A percentile compares a stretch with the other conserved stretches of the same genome.
phyloP scores from a whole-genome alignment of 2,888 invertebrate genomes.

The Drosophila siamana region DNA sequence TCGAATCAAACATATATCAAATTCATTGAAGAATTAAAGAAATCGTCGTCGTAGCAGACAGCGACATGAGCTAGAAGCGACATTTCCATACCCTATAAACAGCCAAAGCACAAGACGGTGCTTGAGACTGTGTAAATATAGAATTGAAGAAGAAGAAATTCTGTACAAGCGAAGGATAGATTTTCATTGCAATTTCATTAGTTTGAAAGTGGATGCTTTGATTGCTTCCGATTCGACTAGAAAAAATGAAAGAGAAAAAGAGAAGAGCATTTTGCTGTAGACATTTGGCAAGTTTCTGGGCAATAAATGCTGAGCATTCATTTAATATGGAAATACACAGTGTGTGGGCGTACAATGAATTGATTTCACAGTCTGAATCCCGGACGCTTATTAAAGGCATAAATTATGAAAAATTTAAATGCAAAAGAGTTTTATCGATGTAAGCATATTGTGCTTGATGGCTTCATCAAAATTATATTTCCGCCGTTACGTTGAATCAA shows the following conservation, averaged over 20 bases:
- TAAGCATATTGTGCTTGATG: too few relatives aligned
- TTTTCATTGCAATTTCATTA: neutral
- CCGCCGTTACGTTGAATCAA: neutral
- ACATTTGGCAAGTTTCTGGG: neutral
- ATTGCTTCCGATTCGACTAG: neutral
- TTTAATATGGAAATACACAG: neutral
- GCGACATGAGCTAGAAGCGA: conserved; percentile 10
- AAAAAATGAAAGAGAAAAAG: neutral
- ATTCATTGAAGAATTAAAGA: conserved; percentile 33
- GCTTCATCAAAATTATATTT: neutral
- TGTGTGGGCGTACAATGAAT: neutral
- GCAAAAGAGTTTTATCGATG: neutral
- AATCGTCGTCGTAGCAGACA: conserved; percentile 22
- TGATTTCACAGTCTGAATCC: neutral
- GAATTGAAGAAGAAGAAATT: neutral
- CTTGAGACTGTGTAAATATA: conserved; percentile 18
- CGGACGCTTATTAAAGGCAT: neutral
- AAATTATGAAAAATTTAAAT: neutral
- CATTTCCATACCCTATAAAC: conserved; percentile 17
- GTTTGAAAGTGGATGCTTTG: neutral
- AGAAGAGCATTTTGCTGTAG: neutral
- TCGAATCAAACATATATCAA: conserved; percentile 47
- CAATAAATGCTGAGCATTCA: neutral
- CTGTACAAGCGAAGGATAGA: neutral
- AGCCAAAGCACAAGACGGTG: neutral